Conservation (phyloP, 2,113 vertebrate species). For the Plecotus auritus region DNA sequence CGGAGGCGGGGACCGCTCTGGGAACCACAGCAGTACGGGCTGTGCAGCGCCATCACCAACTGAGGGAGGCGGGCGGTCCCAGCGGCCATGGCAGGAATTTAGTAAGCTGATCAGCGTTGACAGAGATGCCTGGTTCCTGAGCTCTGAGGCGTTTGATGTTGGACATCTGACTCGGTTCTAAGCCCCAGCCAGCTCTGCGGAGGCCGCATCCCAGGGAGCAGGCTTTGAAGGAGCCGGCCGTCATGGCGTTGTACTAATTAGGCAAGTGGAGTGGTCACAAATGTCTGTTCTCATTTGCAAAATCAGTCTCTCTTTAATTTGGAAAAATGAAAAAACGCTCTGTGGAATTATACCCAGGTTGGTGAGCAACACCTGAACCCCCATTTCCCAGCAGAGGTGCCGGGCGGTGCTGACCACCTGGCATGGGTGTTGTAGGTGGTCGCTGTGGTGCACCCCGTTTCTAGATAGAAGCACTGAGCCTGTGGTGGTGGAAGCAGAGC, state of each 20-base stretch:
- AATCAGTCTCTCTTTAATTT: constrained; percentile 56
- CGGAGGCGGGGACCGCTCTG: fast-evolving
- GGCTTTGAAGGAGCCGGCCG: constrained; percentile 58
- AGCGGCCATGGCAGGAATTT: constrained; percentile 13
- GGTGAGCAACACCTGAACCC: not conserved
- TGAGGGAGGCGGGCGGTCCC: constrained; percentile 27
- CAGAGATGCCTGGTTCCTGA: constrained; percentile 37
- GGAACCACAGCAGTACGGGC: not conserved
- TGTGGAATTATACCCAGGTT: not conserved
- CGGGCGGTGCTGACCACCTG: no score
- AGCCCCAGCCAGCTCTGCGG: constrained; percentile 12
- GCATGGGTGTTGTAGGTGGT: fast-evolving
- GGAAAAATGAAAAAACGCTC: not conserved
- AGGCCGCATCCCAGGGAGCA: not conserved
- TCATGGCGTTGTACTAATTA: constrained; percentile 58
- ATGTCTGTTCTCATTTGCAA: constrained; percentile 49
- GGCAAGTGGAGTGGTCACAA: not conserved
- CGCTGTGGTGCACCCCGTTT: not conserved
- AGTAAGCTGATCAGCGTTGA: not conserved
- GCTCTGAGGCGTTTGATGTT: constrained; percentile 44
- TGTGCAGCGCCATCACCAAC: not conserved
- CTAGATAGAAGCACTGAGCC: not conserved
- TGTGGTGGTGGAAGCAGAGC: no score
- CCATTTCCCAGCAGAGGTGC: not conserved
- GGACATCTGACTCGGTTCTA: constrained; percentile 37